Base-by-base conservation (phyloP, 2,888 invertebrate species). In the Platypus cylindrus region DNA sequence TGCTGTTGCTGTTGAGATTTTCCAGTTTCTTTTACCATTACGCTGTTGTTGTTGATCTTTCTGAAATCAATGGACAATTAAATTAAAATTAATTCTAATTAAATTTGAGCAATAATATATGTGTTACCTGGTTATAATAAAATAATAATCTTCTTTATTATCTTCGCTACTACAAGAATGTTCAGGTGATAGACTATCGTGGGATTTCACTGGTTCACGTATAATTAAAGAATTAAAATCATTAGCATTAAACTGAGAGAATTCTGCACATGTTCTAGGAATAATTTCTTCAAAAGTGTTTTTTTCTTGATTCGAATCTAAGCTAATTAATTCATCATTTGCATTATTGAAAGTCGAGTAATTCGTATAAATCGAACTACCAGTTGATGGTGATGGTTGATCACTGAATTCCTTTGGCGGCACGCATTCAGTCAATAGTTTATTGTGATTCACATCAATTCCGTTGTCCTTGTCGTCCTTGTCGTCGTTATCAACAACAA, bases 21-120 rank as follows among this genome's bases (percentile, higher is more conserved):
- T n/a, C n/a, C 49, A 34, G 51, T 50, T 49, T 51, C 63, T 58
- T 45, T 64, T 53, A 58, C 66, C 67, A 58, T 67, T 29, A 23
- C 32, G 12, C 42, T 37, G 42, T 39, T 37, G 9, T 37, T 37
- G 17, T 39, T 29, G 29, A 37, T 40, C 25, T 34, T 35, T 18
- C 36, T 39, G 26, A 12, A 11, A 30, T n/a, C 25, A 20, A 20
- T 20, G 20, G 5, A 20, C 9, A 20, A 20, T 20, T 20, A 20
- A 5, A 20, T 20, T 20, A 20, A 20, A 20, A 20, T 7, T 7
- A 20, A 20, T 20, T 20, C 7, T 7, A 5, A 9, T 20, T 20
- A n/a, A 20, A 7, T 20, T 7, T 7, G 20, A 20, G 5, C 20
- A 9, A 7, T 20, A 20, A 20, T 20, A 20, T 20, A 9, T 20